Percentiles rank a stretch among this genome's conserved stretches.
These are phyloP conservation scores for Maylandia zebra DNA, from an alignment of 2,113 vertebrate genomes.

Conservation along the genomic window DNA sequence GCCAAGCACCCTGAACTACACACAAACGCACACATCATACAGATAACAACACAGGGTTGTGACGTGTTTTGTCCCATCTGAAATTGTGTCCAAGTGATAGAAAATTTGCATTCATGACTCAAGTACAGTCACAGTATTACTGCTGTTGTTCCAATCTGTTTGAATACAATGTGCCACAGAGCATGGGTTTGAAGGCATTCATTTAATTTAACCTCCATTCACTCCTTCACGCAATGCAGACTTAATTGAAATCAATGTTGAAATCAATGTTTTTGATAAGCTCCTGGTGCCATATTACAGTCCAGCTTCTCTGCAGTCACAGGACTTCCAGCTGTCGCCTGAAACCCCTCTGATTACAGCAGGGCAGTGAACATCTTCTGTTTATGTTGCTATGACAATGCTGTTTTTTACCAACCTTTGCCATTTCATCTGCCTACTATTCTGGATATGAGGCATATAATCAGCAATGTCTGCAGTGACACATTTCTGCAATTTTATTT, in stretches of 20 bases:
- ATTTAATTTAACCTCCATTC: not conserved
- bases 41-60: not conserved
- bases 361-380: not conserved
- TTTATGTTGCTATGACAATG: not conserved
- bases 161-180: not conserved
- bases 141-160: not conserved
- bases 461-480: not conserved
- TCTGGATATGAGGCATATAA: not conserved
- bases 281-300: not conserved
- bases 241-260: conserved; percentile 26
- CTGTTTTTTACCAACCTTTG: not conserved
- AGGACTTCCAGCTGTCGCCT: not conserved
- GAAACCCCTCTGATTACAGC: not conserved
- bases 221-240: not conserved
- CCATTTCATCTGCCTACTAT: not conserved
- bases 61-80: conserved; percentile 1
- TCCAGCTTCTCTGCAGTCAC: not conserved
- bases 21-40: not conserved
- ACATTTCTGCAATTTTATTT: not conserved
- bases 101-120: conserved; percentile 11
- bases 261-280: not conserved
- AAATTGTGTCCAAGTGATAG: not conserved
- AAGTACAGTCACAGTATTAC: not conserved
- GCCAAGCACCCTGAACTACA: conserved; percentile 16
- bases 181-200: not conserved